phyloP scores from a whole-genome alignment of 2,797 vertebrate species.

The Limnodromus scolopaceus region DNA sequence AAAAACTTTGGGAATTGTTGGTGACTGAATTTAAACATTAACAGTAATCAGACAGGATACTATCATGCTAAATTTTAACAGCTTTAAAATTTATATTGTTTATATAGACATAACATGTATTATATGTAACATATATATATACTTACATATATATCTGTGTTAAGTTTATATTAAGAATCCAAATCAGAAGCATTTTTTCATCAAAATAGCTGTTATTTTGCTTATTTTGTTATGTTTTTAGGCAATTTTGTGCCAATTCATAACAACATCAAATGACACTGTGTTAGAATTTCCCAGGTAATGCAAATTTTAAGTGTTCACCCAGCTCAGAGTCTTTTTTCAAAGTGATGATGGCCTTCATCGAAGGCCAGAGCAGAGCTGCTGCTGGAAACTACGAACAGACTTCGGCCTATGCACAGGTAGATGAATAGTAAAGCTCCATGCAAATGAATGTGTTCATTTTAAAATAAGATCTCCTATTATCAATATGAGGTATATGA shows the following conservation, averaged over 20 bases:
- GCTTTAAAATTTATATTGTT: not conserved
- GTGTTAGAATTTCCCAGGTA: not conserved
- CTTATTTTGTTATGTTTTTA: not conserved
- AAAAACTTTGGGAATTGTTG: not conserved
- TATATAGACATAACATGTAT: too few species aligned
- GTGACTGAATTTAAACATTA: not conserved
- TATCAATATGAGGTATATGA: rapidly evolving
- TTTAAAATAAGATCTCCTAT: not conserved
- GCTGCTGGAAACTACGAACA: not conserved
- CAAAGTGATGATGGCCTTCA: not conserved
- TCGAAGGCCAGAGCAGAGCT: not conserved
- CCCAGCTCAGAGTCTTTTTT: not conserved
- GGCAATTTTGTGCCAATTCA: not conserved
- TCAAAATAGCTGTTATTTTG: not conserved
- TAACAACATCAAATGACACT: not conserved
- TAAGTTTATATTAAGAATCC: not conserved
- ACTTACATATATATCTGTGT: not conserved
- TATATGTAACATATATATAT: too few species aligned
- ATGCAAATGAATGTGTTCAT: rapidly evolving
- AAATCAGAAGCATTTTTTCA: not conserved
- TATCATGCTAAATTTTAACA: not conserved
- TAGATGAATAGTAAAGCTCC: not conserved
- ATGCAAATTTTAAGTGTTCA: not conserved
- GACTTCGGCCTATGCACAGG: not conserved
- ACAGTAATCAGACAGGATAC: not conserved